phyloP scores from a whole-genome alignment of 2,888 invertebrate genomes.

The Sinelater perroti region DNA sequence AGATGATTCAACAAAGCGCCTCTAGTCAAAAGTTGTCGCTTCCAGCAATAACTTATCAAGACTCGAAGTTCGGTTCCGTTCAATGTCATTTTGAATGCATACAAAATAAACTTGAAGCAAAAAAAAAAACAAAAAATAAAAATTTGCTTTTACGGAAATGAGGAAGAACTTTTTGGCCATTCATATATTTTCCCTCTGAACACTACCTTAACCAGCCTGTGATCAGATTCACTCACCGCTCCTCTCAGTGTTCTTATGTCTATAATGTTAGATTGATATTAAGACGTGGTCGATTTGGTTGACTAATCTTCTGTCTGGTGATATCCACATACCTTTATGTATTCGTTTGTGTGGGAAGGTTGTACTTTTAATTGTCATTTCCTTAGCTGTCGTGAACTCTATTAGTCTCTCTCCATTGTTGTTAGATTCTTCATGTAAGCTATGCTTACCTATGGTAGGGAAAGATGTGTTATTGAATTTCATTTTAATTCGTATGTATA shows the following conservation, averaged over 20 bases:
- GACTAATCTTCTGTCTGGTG: not conserved
- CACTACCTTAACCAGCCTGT: constrained; percentile 4
- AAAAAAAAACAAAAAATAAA: too few relatives aligned
- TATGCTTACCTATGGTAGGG: not conserved
- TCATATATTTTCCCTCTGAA: constrained; percentile 1
- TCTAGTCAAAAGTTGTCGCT: too few relatives aligned
- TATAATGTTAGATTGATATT: not conserved
- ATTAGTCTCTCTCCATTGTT: not conserved
- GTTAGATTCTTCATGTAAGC: constrained; percentile 1
- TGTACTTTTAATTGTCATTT: not conserved
- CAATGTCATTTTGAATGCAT: too few relatives aligned
- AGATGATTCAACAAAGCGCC: too few relatives aligned
- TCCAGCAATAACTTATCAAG: too few relatives aligned
- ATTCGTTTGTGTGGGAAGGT: not conserved
- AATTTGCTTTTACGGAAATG: too few relatives aligned
- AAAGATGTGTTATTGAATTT: not conserved
- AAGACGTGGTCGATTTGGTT: not conserved
- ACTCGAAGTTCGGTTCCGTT: too few relatives aligned
- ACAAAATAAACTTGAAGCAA: too few relatives aligned
- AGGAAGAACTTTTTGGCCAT: too few relatives aligned
- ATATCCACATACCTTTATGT: not conserved
- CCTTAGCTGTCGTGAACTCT: not conserved
- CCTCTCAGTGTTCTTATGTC: constrained; percentile 3
- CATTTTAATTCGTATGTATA: not conserved
- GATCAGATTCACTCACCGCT: constrained; percentile 1